Evolutionary conservation across 2,888 invertebrate species (phyloP).

Genomic region (Melinaea menophilus): DNA sequence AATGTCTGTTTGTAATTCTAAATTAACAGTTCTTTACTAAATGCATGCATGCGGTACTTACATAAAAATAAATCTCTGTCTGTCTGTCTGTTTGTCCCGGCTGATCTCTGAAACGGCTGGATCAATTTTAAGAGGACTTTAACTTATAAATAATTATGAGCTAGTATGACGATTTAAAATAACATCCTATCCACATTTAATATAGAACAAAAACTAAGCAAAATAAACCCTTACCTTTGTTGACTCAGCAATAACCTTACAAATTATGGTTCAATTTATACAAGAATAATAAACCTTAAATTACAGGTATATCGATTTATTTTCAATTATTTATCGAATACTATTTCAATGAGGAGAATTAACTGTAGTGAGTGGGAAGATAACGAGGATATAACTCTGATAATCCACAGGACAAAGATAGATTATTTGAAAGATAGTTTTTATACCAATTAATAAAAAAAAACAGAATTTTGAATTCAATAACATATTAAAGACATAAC

Average conservation of each 20-base stretch:
- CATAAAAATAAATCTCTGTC: too few relatives aligned
- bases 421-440: neutral
- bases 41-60: neutral
- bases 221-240: too few relatives aligned
- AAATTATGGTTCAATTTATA: too few relatives aligned
- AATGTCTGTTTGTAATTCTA: neutral
- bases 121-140: too few relatives aligned
- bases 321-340: slow-evolving; percentile 8
- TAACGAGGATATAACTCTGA: slow-evolving; percentile 2
- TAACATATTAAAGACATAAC: neutral
- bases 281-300: neutral
- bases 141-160: neutral
- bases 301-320: neutral
- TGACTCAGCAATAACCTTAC: too few relatives aligned
- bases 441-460: neutral
- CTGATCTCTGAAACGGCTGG: too few relatives aligned
- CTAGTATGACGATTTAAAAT: neutral
- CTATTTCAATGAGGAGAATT: slow-evolving; percentile 1
- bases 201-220: too few relatives aligned
- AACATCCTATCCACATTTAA: too few relatives aligned
- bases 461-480: neutral
- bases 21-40: too few relatives aligned
- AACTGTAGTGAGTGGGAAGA: neutral
- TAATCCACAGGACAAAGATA: neutral
- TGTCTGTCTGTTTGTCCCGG: too few relatives aligned